Base-by-base conservation (phyloP, 2,797 vertebrate genomes). In the Poeciliopsis infans region DNA sequence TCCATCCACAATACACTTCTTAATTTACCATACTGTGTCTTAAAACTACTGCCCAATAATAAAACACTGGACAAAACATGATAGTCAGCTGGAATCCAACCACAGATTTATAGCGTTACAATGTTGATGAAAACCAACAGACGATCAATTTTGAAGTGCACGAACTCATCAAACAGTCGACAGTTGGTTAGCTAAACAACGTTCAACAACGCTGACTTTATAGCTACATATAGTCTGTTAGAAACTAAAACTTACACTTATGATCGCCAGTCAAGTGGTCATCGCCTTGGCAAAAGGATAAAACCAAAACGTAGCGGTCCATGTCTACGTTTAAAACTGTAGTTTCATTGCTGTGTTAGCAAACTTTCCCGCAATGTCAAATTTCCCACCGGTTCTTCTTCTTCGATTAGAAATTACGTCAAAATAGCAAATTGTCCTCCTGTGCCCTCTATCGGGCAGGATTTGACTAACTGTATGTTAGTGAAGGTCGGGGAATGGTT, bases 351-450 rank as follows among this genome's bases (percentile, higher is more conserved):
- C 0, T 33, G 36, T 70, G 0, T 64, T 72, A 28, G 20, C 1
- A 2, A 2, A 1, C 1, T 28, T 79, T 83, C 15, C 76, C 82
- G 71, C 77, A 76, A 55, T 83, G 74, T 94, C 89, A 93, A 94
- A 94, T 90, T 93, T 94, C 93, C 93, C 94, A 90, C 93, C 88
- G 75, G 5, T 15, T 84, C 74, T 81, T 86, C 80, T 86, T 91
- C 80, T 85, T 89, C 61, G 61, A 1, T 28, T 8, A 0, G 33
- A 10, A 3, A 4, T 45, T 2, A 1, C 3, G 2, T 8, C 0
- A 57, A 11, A 36, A 8, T 5, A 25, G 16, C 1, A 15, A 6
- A n/a, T 8, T 0, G 15, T 1, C 13, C 76, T 13, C 2, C 5
- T 31, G 18, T 7, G 88, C 89, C 85, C 31, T 77, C 90, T 83